These are phyloP conservation scores for Limosa lapponica DNA, from an alignment of 2,797 vertebrate species.

Conservation along the genomic window DNA sequence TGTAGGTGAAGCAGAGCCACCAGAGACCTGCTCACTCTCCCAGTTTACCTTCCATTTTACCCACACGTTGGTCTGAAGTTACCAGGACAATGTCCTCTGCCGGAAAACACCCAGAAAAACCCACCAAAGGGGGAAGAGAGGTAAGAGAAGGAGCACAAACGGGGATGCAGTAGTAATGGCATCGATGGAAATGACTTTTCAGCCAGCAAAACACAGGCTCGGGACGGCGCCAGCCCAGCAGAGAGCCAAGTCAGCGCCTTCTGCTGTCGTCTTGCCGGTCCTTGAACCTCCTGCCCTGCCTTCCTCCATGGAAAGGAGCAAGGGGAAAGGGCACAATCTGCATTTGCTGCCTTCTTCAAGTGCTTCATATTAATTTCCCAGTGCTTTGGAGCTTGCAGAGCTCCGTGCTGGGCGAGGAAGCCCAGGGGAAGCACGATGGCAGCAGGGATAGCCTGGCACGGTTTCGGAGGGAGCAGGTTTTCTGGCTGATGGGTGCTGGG, in stretches of 20 bases:
- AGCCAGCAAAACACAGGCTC: background rate
- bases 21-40: background rate
- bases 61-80: accelerated
- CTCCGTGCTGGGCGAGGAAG: background rate
- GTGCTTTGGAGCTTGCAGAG: background rate
- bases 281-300: background rate
- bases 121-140: background rate
- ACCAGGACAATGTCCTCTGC: background rate
- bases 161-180: background rate
- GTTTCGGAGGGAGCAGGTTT: background rate
- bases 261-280: background rate
- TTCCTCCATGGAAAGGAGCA: background rate
- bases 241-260: background rate
- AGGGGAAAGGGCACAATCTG: background rate
- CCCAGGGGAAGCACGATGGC: background rate
- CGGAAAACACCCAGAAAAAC: background rate
- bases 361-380: background rate
- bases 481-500: background rate
- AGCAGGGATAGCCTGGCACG: background rate
- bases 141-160: background rate
- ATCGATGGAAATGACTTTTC: background rate
- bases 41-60: background rate
- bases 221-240: accelerated
- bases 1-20: background rate
- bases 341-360: background rate